Conservation (phyloP, 2,797 vertebrate genomes). For the Gymnoscopelus microlampas region DNA sequence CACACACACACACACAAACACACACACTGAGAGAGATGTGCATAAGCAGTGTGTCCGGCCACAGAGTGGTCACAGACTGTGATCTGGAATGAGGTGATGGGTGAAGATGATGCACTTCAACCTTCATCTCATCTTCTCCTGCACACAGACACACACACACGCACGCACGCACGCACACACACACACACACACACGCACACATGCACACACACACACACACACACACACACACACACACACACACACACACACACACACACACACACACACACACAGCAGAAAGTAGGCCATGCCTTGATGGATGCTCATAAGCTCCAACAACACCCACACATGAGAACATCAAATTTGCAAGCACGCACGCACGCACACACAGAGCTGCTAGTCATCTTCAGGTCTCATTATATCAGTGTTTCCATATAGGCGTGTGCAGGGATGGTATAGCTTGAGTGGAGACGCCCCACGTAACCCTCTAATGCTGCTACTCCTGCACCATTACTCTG, state of each 20-base stretch:
- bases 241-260: slow-evolving; percentile 8
- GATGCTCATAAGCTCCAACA: slow-evolving; percentile 8
- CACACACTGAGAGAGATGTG: neutral
- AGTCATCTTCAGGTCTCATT: slow-evolving; percentile 7
- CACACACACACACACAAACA: slow-evolving; percentile 16
- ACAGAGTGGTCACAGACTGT: slow-evolving; percentile 9
- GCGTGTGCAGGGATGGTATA: slow-evolving; percentile 8
- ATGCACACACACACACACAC: slow-evolving; percentile 21
- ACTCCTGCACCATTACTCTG: slow-evolving; percentile 61
- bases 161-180: slow-evolving; percentile 10
- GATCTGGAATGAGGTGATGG: neutral
- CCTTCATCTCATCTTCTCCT: slow-evolving; percentile 41
- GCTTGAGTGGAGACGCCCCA: slow-evolving; percentile 35
- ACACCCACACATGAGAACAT: slow-evolving; percentile 10
- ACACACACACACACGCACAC: slow-evolving; percentile 12
- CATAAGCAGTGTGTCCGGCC: slow-evolving; percentile 1
- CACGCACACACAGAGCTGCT: slow-evolving; percentile 1
- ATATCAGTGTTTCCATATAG: slow-evolving; percentile 20
- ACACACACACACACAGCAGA: slow-evolving; percentile 27
- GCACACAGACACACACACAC: slow-evolving; percentile 9
- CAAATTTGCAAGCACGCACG: slow-evolving; percentile 16
- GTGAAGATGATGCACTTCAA: slow-evolving; percentile 49
- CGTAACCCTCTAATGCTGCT: slow-evolving; percentile 41
- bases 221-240: slow-evolving; percentile 19
- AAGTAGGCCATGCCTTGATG: slow-evolving; percentile 7